Evolutionary conservation across 2,113 vertebrate genomes (phyloP).

Genomic region (Verasper variegatus): DNA sequence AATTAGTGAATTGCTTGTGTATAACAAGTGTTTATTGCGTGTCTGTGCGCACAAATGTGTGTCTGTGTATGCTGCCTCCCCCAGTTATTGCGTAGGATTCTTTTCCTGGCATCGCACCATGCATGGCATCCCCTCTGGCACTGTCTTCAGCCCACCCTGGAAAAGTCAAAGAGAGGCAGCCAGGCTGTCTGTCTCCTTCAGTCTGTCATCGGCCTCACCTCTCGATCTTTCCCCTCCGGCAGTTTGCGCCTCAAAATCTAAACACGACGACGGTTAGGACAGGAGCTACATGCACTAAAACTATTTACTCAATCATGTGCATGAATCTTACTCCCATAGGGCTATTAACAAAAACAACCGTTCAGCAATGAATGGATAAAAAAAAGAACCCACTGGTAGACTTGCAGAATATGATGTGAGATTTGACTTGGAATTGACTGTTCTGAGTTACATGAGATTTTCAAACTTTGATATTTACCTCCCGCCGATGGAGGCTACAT

Average conservation of each 20-base stretch:
- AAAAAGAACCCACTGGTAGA: background rate
- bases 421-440: too few species aligned
- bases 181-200: constrained; percentile 54
- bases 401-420: background rate
- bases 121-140: constrained; percentile 72
- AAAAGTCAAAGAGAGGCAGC: constrained; percentile 53
- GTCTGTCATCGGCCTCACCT: constrained; percentile 50
- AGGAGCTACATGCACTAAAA: background rate
- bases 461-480: too few species aligned
- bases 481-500: too few species aligned
- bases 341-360: background rate
- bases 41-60: background rate
- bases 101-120: constrained; percentile 67
- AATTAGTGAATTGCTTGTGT: constrained; percentile 20
- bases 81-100: constrained; percentile 53
- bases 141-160: constrained; percentile 71
- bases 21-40: background rate
- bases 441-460: too few species aligned
- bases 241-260: constrained; percentile 15
- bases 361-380: background rate
- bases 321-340: background rate
- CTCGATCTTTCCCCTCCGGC: constrained; percentile 43
- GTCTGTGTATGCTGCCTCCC: constrained; percentile 20
- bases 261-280: constrained; percentile 11
- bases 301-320: constrained; percentile 17